A percentile compares a stretch with the other conserved stretches of the same genome.
These are phyloP conservation scores for Odontomyia ornata DNA, from an alignment of 2,888 invertebrate species.

Conservation along the genomic window DNA sequence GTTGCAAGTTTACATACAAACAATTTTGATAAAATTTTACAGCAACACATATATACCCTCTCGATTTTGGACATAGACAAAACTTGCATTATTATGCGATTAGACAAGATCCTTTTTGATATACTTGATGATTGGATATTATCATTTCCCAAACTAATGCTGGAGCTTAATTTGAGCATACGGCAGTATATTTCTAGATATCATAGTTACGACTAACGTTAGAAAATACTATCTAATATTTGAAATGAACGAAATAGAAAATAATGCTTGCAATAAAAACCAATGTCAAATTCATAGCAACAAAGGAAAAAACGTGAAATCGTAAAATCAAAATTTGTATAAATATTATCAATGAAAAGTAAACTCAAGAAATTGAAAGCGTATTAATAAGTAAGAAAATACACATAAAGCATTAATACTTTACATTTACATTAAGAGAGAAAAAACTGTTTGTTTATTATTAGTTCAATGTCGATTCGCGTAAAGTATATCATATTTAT, in stretches of 20 bases:
- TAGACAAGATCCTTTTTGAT: too few relatives aligned
- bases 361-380: neutral
- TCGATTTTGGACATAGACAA: too few relatives aligned
- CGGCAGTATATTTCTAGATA: too few relatives aligned
- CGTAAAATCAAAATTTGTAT: constrained; percentile 39
- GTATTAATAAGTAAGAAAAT: constrained; percentile 2
- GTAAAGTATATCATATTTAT: constrained; percentile 35
- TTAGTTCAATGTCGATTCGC: constrained; percentile 34
- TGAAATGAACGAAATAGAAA: neutral
- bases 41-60: too few relatives aligned
- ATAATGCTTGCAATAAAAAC: neutral
- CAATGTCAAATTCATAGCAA: neutral
- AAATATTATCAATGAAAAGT: neutral
- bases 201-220: too few relatives aligned
- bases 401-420: constrained; percentile 5
- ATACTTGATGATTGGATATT: too few relatives aligned
- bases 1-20: too few relatives aligned
- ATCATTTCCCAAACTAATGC: neutral
- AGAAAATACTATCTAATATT: neutral
- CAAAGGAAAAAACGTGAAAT: neutral
- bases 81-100: too few relatives aligned
- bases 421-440: constrained; percentile 15
- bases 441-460: constrained; percentile 23
- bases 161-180: neutral
- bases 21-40: too few relatives aligned